Conservation (phyloP, 2,888 invertebrate species). For the Melinaea menophilus region DNA sequence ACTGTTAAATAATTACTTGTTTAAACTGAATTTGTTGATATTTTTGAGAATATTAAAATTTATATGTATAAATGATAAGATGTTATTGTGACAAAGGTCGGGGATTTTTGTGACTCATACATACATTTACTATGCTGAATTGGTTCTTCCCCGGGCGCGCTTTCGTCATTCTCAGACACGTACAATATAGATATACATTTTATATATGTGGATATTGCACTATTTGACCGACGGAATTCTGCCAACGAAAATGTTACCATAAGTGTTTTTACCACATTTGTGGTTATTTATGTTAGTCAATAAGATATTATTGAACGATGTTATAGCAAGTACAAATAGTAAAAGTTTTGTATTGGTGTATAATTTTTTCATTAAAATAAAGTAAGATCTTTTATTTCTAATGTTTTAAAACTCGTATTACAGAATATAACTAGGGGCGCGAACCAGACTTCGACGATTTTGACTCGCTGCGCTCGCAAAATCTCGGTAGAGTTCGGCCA, state of each 20-base stretch:
- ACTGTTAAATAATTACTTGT: conserved; percentile 7
- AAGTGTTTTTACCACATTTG: not conserved
- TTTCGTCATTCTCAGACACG: conserved; percentile 18
- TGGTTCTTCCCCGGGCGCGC: conserved; percentile 26
- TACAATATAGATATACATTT: not conserved
- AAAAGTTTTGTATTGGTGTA: no score
- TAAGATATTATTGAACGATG: no score
- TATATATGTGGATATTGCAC: conserved; percentile 4
- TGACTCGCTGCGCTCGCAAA: no score
- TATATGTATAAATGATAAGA: not conserved
- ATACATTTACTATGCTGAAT: conserved; percentile 8
- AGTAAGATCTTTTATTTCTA: no score
- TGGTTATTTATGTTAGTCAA: not conserved
- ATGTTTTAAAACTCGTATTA: no score
- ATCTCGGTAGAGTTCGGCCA: no score
- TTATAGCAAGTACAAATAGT: no score
- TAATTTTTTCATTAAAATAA: no score
- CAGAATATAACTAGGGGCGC: no score
- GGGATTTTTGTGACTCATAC: conserved; percentile 32
- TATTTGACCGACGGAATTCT: not conserved
- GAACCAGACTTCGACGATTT: no score
- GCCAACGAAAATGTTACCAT: not conserved
- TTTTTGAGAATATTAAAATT: not conserved
- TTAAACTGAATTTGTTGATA: no score
- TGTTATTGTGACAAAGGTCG: conserved; percentile 10